A percentile compares a stretch with the other conserved stretches of the same genome.
These are phyloP conservation scores for Arenaria interpres DNA, from an alignment of 2,113 vertebrate genomes.

Conservation along the genomic window DNA sequence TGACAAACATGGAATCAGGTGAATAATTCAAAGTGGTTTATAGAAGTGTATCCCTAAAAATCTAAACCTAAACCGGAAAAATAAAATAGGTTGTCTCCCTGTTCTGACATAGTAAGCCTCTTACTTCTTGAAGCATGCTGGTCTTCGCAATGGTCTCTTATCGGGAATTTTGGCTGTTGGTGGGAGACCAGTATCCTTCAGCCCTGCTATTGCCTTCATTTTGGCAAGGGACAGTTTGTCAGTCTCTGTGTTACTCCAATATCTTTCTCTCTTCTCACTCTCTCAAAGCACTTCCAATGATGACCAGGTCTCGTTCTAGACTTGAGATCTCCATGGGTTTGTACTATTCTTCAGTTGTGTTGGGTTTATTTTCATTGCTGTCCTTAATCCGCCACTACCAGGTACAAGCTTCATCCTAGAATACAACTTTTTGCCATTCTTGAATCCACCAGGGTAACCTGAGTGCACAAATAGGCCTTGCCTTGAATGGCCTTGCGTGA, in stretches of 20 bases:
- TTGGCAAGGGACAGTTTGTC: not conserved
- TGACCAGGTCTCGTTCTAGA: not conserved
- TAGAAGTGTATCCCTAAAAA: not conserved
- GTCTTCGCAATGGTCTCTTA: not conserved
- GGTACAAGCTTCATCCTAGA: not conserved
- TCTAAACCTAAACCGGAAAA: not conserved
- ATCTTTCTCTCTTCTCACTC: not conserved
- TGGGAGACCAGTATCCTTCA: not conserved
- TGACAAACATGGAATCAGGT: not conserved
- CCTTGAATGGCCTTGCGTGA: not conserved
- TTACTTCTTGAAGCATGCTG: not conserved
- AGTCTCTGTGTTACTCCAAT: not conserved
- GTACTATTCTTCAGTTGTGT: fast-evolving
- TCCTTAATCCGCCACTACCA: not conserved
- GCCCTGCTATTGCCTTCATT: not conserved
- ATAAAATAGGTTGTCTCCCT: not conserved
- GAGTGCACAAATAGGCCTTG: not conserved
- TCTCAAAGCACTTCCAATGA: not conserved
- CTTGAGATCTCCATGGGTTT: not conserved
- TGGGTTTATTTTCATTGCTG: not conserved
- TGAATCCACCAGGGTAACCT: not conserved
- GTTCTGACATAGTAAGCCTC: not conserved
- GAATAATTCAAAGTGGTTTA: not conserved
- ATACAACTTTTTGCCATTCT: not conserved
- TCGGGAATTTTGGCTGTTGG: not conserved